phyloP scores from a whole-genome alignment of 2,113 vertebrate species.

The Crotalus tigris region DNA sequence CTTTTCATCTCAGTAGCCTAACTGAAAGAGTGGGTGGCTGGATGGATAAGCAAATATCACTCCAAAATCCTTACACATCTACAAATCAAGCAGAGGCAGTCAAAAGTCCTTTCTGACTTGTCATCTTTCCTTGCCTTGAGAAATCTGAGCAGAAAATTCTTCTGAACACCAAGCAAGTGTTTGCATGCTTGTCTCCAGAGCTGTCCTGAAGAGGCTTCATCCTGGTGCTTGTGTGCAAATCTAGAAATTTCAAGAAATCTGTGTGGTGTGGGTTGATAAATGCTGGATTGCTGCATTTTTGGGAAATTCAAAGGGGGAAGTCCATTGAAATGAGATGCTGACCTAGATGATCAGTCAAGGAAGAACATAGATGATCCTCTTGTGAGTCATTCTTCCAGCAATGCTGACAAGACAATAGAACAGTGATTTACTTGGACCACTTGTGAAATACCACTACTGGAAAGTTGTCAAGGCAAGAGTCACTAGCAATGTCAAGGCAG shows the following conservation, averaged over 20 bases:
- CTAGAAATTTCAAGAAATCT: conserved; percentile 9
- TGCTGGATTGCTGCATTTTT: conserved; percentile 1
- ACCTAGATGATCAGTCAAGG: conserved; percentile 10
- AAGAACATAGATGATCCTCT: conserved; percentile 38
- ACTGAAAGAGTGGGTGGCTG: neutral
- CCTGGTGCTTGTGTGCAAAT: neutral
- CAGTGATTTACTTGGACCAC: conserved; percentile 30
- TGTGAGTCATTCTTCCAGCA: conserved; percentile 37
- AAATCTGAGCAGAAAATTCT: neutral
- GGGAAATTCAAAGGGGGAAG: conserved; percentile 22
- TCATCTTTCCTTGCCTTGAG: neutral
- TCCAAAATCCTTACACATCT: neutral
- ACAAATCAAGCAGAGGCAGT: neutral
- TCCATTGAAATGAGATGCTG: conserved; percentile 16
- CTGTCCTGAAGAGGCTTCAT: neutral
- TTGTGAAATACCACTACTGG: conserved; percentile 63
- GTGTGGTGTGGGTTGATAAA: conserved; percentile 24
- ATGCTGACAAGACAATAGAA: conserved; percentile 42
- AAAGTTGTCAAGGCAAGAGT: conserved; percentile 56
- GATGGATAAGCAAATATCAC: neutral
- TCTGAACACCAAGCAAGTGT: neutral
- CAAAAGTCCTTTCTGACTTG: neutral
- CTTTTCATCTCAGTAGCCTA: neutral
- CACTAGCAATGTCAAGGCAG: conserved; percentile 34
- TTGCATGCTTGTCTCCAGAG: neutral